These are phyloP conservation scores for Pollenia labialis DNA, from an alignment of 2,888 invertebrate genomes.

Conservation along the genomic window DNA sequence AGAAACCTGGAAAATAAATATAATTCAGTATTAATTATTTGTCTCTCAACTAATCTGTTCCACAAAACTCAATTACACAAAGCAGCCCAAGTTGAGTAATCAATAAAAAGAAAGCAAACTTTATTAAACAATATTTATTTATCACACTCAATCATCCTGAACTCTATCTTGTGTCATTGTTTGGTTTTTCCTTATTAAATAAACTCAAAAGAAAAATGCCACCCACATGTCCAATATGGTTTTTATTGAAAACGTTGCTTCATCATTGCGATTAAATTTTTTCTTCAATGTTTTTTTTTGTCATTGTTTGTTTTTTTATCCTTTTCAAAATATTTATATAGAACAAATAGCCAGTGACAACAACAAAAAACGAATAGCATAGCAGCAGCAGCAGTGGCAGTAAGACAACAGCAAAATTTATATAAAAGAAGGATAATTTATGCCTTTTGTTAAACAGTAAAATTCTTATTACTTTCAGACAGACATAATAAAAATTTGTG, in stretches of 20 bases:
- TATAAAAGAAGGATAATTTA: conserved; percentile 63
- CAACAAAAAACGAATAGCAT: conserved; percentile 1
- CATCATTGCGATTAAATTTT: conserved; percentile 44
- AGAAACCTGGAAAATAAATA: conserved; percentile 56
- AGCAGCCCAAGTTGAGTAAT: background rate
- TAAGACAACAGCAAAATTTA: conserved; percentile 10
- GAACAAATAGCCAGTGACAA: conserved; percentile 53
- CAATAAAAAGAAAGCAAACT: conserved; percentile 26
- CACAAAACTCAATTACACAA: conserved; percentile 4
- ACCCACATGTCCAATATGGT: conserved; percentile 59
- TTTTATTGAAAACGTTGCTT: conserved; percentile 57
- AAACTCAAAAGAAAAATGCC: conserved; percentile 36
- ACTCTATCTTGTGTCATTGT: conserved; percentile 5
- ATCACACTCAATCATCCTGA: conserved; percentile 46
- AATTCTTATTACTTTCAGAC: conserved; percentile 54
- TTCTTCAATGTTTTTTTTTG: background rate
- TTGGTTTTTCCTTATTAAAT: conserved; percentile 36
- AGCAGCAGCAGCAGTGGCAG: background rate
- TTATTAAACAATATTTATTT: conserved; percentile 58
- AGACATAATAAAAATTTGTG: conserved; percentile 24
- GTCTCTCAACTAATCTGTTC: conserved; percentile 21
- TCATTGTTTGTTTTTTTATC: conserved; percentile 47
- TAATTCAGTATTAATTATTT: conserved; percentile 70
- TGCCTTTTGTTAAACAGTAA: conserved; percentile 63
- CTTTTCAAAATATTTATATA: conserved; percentile 70